A percentile compares a stretch with the other conserved stretches of the same genome.
These are phyloP conservation scores for Phoenoteleia sp. DNA, from an alignment of 2,888 invertebrate species.

Conservation along the genomic window DNA sequence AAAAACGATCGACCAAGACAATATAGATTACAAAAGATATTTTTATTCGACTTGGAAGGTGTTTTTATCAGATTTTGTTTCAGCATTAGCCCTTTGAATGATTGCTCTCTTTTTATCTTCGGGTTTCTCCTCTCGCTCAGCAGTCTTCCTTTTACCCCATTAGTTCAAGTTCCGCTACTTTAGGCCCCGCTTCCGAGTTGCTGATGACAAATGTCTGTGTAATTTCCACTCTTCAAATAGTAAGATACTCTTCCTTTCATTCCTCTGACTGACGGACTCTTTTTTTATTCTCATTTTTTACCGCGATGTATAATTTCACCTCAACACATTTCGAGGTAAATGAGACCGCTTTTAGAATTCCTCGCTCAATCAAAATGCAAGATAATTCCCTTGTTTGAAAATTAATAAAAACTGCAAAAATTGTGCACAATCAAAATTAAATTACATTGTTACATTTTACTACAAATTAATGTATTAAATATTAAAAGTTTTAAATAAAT, in stretches of 20 bases:
- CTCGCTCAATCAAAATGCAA: conserved; percentile 7
- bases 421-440: too few relatives aligned
- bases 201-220: conserved; percentile 82
- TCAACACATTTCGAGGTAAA: conserved; percentile 40
- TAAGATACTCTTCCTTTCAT: conserved; percentile 59
- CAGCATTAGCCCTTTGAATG: conserved; percentile 63
- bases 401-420: too few relatives aligned
- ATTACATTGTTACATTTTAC: too few relatives aligned
- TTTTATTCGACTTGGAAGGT: conserved; percentile 58
- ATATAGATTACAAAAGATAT: conserved; percentile 47
- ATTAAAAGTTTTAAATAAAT: too few relatives aligned
- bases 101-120: conserved; percentile 69
- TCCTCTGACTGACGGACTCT: conserved; percentile 32
- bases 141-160: conserved; percentile 76
- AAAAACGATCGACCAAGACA: conserved; percentile 50
- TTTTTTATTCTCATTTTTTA: conserved; percentile 37
- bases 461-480: too few relatives aligned
- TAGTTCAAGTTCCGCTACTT: conserved; percentile 81
- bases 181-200: conserved; percentile 80
- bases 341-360: conserved; percentile 25
- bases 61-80: conserved; percentile 66
- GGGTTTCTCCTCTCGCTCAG: conserved; percentile 33
- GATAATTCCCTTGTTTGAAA: not conserved
- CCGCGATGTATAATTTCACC: conserved; percentile 45
- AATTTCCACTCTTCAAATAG: conserved; percentile 75